A percentile compares a stretch with the other conserved stretches of the same genome.
Conservation (phyloP, 1,140 invertebrate species). For the Scaptomyza montana region DNA sequence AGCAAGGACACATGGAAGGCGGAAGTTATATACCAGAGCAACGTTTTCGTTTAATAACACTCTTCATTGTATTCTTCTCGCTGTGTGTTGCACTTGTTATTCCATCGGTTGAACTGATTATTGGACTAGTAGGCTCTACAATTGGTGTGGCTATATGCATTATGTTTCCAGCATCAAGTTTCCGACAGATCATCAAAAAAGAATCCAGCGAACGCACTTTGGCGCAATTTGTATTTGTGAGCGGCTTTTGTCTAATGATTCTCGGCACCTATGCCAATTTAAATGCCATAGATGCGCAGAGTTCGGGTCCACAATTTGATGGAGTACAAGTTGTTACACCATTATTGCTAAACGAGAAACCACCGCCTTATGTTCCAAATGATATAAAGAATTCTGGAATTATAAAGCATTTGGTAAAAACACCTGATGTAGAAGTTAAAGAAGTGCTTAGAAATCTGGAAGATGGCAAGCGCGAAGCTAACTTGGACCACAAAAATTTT, state of each 20-base stretch:
- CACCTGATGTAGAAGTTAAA: constrained; percentile 17
- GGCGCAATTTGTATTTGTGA: constrained; percentile 89
- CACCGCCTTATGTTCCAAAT: constrained; percentile 54
- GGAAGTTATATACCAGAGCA: constrained; percentile 89
- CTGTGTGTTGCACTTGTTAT: constrained; percentile 90
- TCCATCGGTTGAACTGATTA: constrained; percentile 95
- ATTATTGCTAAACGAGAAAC: constrained; percentile 52
- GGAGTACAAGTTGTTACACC: constrained; percentile 60
- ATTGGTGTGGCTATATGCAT: constrained; percentile 97
- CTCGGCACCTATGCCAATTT: constrained; percentile 94
- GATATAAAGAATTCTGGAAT: constrained; percentile 50
- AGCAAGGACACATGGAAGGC: constrained; percentile 83
- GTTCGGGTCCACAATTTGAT: constrained; percentile 79
- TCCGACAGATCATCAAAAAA: constrained; percentile 89
- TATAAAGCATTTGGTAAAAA: constrained; percentile 54
- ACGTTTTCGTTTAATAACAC: constrained; percentile 91
- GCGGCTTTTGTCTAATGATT: constrained; percentile 92
- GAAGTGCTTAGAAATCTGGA: constrained; percentile 44
- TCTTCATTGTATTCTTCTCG: constrained; percentile 90
- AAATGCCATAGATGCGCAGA: constrained; percentile 88
- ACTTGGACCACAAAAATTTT: constrained; percentile 17
- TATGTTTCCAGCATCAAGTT: constrained; percentile 93
- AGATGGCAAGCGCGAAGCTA: constrained; percentile 18
- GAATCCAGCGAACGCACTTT: constrained; percentile 89
- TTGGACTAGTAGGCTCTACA: constrained; percentile 96